Percentiles rank a stretch among this genome's conserved stretches.
Conservation (phyloP, 2,797 vertebrate genomes). For the Crypturellus tataupa region DNA sequence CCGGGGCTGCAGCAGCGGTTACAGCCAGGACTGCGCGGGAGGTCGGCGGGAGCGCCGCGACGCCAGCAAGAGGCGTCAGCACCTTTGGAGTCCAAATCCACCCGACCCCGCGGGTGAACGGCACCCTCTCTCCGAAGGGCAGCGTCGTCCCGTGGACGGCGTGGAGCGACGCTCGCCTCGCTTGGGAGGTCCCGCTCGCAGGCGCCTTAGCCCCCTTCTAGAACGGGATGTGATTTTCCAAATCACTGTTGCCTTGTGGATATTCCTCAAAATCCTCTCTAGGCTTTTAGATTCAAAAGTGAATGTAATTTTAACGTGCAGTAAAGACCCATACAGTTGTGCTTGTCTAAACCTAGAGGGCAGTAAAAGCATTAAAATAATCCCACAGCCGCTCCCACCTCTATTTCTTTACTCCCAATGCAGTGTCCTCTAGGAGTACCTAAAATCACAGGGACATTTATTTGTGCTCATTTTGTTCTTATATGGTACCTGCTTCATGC, state of each 20-base stretch:
- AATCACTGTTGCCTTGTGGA: background rate
- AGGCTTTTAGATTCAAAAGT: background rate
- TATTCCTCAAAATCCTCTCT: background rate
- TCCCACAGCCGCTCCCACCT: background rate
- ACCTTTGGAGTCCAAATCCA: background rate
- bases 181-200: background rate
- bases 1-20: too few relatives aligned
- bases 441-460: background rate
- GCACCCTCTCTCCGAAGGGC: background rate
- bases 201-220: background rate
- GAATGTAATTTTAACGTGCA: background rate
- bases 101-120: background rate
- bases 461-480: background rate
- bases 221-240: background rate
- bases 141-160: background rate
- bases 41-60: background rate
- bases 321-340: background rate
- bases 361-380: constrained; percentile 42
- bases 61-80: background rate
- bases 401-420: background rate
- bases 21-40: too few relatives aligned
- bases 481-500: background rate
- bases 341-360: constrained; percentile 53
- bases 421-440: background rate
- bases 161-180: background rate